A percentile compares a stretch with the other conserved stretches of the same genome.
phyloP scores from a whole-genome alignment of 2,113 vertebrate genomes.

The Baryphthengus martii region DNA sequence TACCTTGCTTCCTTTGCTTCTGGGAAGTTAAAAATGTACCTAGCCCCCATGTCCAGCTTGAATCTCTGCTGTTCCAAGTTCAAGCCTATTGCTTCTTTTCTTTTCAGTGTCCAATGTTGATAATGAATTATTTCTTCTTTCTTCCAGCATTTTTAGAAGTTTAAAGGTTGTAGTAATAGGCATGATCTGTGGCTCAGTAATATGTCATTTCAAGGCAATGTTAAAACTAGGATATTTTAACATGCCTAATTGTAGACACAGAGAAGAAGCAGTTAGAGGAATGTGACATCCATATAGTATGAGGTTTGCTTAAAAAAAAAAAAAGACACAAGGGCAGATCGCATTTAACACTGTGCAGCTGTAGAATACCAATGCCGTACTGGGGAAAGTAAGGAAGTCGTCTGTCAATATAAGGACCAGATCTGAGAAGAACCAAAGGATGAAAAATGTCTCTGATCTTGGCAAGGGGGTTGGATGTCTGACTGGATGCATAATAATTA shows the following conservation, averaged over 20 bases:
- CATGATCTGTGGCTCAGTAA: background rate
- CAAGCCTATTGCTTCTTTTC: background rate
- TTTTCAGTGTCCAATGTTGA: fast-evolving
- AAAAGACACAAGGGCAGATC: background rate
- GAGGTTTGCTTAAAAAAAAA: background rate
- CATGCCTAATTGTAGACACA: background rate
- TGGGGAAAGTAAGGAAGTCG: background rate
- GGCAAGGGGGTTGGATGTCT: background rate
- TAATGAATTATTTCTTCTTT: background rate
- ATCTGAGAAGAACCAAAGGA: slow-evolving; percentile 33
- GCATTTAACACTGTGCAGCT: background rate
- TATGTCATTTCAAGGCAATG: background rate
- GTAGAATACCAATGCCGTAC: background rate
- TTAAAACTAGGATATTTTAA: background rate
- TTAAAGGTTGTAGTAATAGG: background rate
- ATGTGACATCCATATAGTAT: slow-evolving; percentile 1
- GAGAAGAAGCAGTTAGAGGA: background rate
- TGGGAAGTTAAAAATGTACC: background rate
- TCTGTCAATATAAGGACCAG: slow-evolving; percentile 24
- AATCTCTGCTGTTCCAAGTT: background rate
- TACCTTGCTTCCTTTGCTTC: background rate
- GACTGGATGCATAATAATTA: slow-evolving; percentile 58
- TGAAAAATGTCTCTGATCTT: slow-evolving; percentile 47
- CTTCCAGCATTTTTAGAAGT: background rate
- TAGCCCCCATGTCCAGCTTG: background rate